Evolutionary conservation across 2,797 vertebrate species (phyloP).

Genomic region (Rousettus madagascariensis): DNA sequence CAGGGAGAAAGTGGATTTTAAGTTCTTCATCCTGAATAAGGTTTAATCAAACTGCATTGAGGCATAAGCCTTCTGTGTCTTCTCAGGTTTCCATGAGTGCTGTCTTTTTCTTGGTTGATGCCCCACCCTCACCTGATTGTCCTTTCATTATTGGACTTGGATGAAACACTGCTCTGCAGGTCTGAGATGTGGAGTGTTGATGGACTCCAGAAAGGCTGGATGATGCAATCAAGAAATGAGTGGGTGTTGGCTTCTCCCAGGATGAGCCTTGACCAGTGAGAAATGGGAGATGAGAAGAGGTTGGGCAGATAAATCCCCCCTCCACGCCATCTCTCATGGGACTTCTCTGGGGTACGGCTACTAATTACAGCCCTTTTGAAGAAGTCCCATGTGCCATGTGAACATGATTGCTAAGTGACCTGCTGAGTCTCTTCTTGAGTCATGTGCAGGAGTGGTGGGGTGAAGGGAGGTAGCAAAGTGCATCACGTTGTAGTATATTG

Average conservation of each 20-base stretch:
- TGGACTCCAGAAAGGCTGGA: not conserved
- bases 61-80: not conserved
- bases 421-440: not conserved
- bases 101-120: not conserved
- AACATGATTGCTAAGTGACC: not conserved
- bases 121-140: not conserved
- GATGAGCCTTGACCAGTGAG: not conserved
- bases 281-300: not conserved
- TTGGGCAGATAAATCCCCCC: not conserved
- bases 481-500: too few relatives aligned
- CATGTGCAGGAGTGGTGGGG: accelerated
- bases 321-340: not conserved
- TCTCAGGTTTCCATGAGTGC: not conserved
- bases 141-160: not conserved
- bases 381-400: not conserved
- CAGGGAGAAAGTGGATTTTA: not conserved
- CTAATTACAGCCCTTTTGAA: not conserved
- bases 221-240: not conserved
- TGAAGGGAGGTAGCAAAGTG: not conserved
- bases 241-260: not conserved
- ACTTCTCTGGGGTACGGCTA: not conserved
- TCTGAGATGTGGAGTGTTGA: not conserved
- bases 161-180: not conserved
- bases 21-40: not conserved
- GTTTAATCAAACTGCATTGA: not conserved